Conservation (phyloP, 92 coral and sea anemone species). For the Bergia puertoricense region DNA sequence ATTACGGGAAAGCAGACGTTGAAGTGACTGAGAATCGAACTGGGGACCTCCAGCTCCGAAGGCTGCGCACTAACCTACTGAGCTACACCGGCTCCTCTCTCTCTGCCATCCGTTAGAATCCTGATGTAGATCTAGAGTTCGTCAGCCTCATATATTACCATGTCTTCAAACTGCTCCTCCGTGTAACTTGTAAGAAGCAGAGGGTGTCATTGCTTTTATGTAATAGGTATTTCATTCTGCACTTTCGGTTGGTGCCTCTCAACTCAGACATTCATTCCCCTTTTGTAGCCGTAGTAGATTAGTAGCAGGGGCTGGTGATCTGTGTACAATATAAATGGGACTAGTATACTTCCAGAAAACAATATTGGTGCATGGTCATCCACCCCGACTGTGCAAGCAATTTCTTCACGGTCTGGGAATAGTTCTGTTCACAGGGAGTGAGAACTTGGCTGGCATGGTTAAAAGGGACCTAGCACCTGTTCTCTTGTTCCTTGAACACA, state of each 20-base stretch:
- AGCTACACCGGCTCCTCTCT: too few species aligned
- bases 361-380: constrained; percentile 42
- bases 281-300: constrained; percentile 16
- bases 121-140: too few species aligned
- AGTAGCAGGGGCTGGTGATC: constrained; percentile 43
- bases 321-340: not conserved
- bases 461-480: not conserved
- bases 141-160: too few species aligned
- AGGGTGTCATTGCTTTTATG: constrained; percentile 25
- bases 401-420: not conserved
- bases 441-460: constrained; percentile 20
- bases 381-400: constrained; percentile 16
- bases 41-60: too few species aligned
- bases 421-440: constrained; percentile 18
- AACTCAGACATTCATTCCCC: not conserved
- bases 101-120: too few species aligned
- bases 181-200: constrained; percentile 27
- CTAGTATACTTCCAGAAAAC: not conserved
- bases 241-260: constrained; percentile 32
- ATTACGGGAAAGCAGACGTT: too few species aligned
- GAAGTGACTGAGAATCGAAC: too few species aligned
- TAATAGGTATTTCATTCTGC: constrained; percentile 34
- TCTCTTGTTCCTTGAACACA: constrained; percentile 8
- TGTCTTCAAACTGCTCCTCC: not conserved
- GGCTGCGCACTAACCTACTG: too few species aligned